phyloP scores from a whole-genome alignment of 2,113 vertebrate genomes.

The Sphyrna mokarran region DNA sequence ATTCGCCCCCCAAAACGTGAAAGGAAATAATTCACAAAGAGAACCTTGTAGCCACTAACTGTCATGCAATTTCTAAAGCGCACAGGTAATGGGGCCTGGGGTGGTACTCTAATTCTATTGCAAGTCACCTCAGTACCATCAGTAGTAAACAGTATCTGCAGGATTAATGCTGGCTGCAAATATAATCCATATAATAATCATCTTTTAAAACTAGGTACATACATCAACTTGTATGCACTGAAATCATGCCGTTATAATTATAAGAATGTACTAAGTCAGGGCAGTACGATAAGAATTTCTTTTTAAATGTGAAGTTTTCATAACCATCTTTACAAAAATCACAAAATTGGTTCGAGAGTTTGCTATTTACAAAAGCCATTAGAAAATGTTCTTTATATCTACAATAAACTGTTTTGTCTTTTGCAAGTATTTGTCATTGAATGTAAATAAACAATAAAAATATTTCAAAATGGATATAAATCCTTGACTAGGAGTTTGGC shows the following conservation, averaged over 20 bases:
- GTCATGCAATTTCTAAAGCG: too few relatives aligned
- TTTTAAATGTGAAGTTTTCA: conserved; percentile 15
- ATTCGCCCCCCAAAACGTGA: not conserved
- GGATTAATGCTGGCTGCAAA: not conserved
- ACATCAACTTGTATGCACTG: not conserved
- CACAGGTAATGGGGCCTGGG: not conserved
- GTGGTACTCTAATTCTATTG: not conserved
- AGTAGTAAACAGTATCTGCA: conserved; percentile 1
- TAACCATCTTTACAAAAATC: conserved; percentile 34
- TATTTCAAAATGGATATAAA: conserved; percentile 45
- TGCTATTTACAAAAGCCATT: conserved; percentile 63
- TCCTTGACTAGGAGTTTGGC: conserved; percentile 67
- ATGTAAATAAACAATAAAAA: conserved; percentile 61
- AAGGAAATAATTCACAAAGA: not conserved
- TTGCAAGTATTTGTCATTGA: conserved; percentile 56
- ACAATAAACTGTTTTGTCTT: conserved; percentile 57
- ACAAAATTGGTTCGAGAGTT: conserved; percentile 45
- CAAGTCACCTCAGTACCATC: not conserved
- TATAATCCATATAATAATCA: conserved; percentile 8
- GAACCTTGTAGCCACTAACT: not conserved
- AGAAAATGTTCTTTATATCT: conserved; percentile 59
- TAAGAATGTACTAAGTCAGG: conserved; percentile 25
- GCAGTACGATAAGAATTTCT: conserved; percentile 18
- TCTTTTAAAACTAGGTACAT: not conserved
- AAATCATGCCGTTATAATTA: not conserved